These are phyloP conservation scores for Macroteleia sp. DNA, from an alignment of 2,888 invertebrate genomes.

Conservation along the genomic window DNA sequence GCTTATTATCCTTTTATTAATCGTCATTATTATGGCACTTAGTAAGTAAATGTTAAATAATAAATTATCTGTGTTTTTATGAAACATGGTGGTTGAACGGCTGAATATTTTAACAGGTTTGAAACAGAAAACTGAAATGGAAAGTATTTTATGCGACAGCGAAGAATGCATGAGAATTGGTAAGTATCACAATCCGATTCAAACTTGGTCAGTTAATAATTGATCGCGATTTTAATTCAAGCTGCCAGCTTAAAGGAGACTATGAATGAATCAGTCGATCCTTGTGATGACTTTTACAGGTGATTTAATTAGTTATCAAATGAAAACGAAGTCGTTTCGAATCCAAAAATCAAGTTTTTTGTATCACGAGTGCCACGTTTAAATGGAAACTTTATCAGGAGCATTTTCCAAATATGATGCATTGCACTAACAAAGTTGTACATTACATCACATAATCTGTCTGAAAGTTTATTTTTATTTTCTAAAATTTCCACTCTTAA, in stretches of 20 bases:
- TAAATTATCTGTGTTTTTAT: no score
- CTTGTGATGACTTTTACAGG: slow-evolving; percentile 92
- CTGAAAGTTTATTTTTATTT: no score
- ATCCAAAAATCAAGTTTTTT: no score
- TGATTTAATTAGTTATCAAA: slow-evolving; percentile 81
- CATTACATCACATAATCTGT: no score
- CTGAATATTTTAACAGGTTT: slow-evolving; percentile 70
- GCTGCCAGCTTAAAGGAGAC: slow-evolving; percentile 90
- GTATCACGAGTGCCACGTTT: no score
- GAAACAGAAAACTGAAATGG: slow-evolving; percentile 42
- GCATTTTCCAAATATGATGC: no score
- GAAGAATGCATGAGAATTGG: slow-evolving; percentile 88
- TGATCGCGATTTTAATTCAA: slow-evolving; percentile 21
- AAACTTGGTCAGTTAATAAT: slow-evolving; percentile 8
- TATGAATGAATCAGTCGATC: slow-evolving; percentile 89
- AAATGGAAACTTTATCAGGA: no score
- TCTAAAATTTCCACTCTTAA: no score
- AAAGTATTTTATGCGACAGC: slow-evolving; percentile 85
- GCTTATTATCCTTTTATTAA: slow-evolving; percentile 65
- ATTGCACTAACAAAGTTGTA: no score
- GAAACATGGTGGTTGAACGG: no score
- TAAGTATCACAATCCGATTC: slow-evolving; percentile 62
- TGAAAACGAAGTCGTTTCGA: no score
- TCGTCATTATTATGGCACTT: slow-evolving; percentile 73
- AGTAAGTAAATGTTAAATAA: slow-evolving; percentile 74